Conservation (phyloP, 2,888 invertebrate species). For the Callosobruchus maculatus region DNA sequence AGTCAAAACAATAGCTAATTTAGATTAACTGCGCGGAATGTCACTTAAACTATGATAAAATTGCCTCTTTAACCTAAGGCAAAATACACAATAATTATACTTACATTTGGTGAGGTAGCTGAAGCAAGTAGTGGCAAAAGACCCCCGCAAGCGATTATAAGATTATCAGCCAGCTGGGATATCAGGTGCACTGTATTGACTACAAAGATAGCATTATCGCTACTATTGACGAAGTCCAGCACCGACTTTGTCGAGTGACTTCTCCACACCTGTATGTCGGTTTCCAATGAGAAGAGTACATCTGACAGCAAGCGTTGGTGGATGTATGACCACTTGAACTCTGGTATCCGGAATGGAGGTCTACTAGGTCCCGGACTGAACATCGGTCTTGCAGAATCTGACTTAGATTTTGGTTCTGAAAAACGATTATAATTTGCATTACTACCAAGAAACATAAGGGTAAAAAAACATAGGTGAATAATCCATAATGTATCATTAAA, state of each 20-base stretch:
- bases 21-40: too few relatives aligned
- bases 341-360: slow-evolving; percentile 97
- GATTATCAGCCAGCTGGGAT: slow-evolving; percentile 96
- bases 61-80: too few relatives aligned
- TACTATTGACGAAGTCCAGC: slow-evolving; percentile 96
- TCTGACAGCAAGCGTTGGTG: slow-evolving; percentile 95
- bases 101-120: slow-evolving; percentile 97
- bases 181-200: slow-evolving; percentile 99
- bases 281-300: slow-evolving; percentile 93
- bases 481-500: too few relatives aligned
- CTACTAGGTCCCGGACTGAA: slow-evolving; percentile 90
- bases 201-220: slow-evolving; percentile 98
- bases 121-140: slow-evolving; percentile 93
- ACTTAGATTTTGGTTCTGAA: slow-evolving; percentile 54
- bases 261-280: slow-evolving; percentile 88
- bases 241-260: slow-evolving; percentile 96
- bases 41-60: too few relatives aligned
- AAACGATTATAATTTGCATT: neutral
- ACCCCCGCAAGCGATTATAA: slow-evolving; percentile 98
- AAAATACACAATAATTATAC: slow-evolving; percentile 42
- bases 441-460: neutral
- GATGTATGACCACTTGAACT: slow-evolving; percentile 99
- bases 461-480: too few relatives aligned
- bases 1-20: too few relatives aligned
- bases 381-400: slow-evolving; percentile 74